These are phyloP conservation scores for Strix aluco DNA, from an alignment of 2,113 vertebrate genomes.

Conservation along the genomic window DNA sequence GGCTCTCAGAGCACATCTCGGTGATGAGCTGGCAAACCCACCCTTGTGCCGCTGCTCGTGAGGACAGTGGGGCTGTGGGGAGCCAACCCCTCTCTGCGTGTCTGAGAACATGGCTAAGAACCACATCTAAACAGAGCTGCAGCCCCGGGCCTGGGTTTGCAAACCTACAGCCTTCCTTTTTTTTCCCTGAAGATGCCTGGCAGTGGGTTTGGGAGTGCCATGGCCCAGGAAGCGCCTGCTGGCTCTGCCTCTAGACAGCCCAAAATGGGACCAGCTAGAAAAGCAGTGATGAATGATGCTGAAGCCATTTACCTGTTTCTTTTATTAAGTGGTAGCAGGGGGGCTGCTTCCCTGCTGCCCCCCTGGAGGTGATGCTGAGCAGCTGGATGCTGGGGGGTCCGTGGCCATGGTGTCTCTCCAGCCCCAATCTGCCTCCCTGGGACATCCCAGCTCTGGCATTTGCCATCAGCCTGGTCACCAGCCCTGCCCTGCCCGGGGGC, in stretches of 20 bases:
- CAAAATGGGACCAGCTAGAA: fast-evolving
- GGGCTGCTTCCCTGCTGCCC: neutral
- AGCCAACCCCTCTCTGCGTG: fast-evolving
- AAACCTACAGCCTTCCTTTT: neutral
- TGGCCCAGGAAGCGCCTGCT: fast-evolving
- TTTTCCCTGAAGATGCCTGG: neutral
- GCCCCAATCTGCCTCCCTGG: too few relatives aligned
- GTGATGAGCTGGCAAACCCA: fast-evolving
- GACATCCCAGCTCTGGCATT: neutral
- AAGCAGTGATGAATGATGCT: fast-evolving
- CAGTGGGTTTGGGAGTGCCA: neutral
- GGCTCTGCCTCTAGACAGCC: neutral
- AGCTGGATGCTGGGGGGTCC: neutral
- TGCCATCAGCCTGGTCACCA: neutral
- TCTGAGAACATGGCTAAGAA: neutral
- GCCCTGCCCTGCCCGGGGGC: neutral
- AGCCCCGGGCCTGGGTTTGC: neutral
- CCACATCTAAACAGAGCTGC: fast-evolving
- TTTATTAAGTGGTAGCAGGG: neutral
- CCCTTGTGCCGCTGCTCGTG: fast-evolving
- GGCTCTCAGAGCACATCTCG: fast-evolving
- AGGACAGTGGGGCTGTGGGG: neutral
- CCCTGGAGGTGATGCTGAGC: fast-evolving
- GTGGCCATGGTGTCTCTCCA: fast-evolving
- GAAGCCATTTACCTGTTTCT: neutral